phyloP scores from a whole-genome alignment of 2,888 invertebrate species.

The Laothoe populi region DNA sequence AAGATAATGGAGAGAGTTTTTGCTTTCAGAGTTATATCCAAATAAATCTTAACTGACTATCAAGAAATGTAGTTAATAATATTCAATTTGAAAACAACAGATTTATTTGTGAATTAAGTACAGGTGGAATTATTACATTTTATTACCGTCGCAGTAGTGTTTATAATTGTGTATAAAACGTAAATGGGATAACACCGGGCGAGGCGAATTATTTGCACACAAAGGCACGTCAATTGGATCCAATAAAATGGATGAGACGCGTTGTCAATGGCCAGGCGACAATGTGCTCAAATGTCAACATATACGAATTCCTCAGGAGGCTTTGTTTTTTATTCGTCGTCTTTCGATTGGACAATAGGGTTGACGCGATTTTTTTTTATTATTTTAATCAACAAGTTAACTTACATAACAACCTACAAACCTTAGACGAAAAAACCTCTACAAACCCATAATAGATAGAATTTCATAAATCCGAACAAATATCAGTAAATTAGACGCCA shows the following conservation, averaged over 20 bases:
- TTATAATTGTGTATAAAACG: slow-evolving; percentile 20
- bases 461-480: too few relatives aligned
- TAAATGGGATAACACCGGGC: slow-evolving; percentile 23
- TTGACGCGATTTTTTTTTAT: too few relatives aligned
- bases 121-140: slow-evolving; percentile 4
- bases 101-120: not conserved
- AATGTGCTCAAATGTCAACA: slow-evolving; percentile 66
- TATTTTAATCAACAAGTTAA: too few relatives aligned
- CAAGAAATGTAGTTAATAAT: not conserved
- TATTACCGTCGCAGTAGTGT: slow-evolving; percentile 6
- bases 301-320: slow-evolving; percentile 47
- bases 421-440: too few relatives aligned
- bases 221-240: slow-evolving; percentile 70
- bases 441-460: too few relatives aligned
- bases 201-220: slow-evolving; percentile 64
- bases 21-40: slow-evolving; percentile 31
- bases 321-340: slow-evolving; percentile 27
- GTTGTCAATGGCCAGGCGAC: slow-evolving; percentile 60
- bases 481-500: too few relatives aligned
- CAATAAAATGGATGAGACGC: slow-evolving; percentile 71
- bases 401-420: too few relatives aligned
- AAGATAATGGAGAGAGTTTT: slow-evolving; percentile 52
- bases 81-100: not conserved
- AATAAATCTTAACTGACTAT: slow-evolving; percentile 21
- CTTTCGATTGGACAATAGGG: slow-evolving; percentile 11